Evolutionary conservation across 2,113 vertebrate genomes (phyloP), one percentile per base, ranked within the genome.

Genomic region (Gnathonemus echidnorhynchus): DNA sequence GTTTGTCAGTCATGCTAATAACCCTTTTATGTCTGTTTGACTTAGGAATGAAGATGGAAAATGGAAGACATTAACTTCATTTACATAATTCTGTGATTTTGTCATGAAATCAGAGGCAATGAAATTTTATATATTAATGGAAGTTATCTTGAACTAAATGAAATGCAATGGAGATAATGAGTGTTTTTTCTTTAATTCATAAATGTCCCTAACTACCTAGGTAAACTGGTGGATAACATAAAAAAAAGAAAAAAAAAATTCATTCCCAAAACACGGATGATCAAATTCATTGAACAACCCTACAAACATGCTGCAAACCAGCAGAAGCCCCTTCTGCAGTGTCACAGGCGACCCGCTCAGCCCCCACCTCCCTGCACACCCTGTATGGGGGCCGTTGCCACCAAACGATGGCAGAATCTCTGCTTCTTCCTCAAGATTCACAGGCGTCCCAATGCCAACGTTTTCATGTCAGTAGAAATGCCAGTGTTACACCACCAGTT

Each of bases 111-210:
- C 50, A 62, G 9, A 80, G 15, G 19, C 74, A 21, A 49, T 87
- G 70, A 80, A 90, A 46, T 53, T 58, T 90, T 83, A 70, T 90
- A 83, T 89, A 84, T 52, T 66, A 58, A 89, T 70, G 48, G 19
- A 89, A 87, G 83, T 74, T 87, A 62, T 88, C 88, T 88, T 90
- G 83, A 89, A 53, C 88, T 53, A 74, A 86, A n/a, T 31, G 48
- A 87, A 89, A 87, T 88, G 85, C 80, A 62, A 90, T 66, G 3
- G 24, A 77, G 45, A 87, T 91, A 58, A 89, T 87, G 70, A 86
- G 90, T 45, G 45, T 17, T 45, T 39, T 10, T 10, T 77, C 46
- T 91, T 91, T 91, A 89, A 88, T 90, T 88, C 88, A 85, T 74
- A 46, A 84, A 84, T 9, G 80, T 84, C 80, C 42, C 80, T 24